Percentiles rank a stretch among this genome's conserved stretches.
Evolutionary conservation across 2,888 invertebrate genomes (phyloP).

Genomic region (Aphodius granarius): DNA sequence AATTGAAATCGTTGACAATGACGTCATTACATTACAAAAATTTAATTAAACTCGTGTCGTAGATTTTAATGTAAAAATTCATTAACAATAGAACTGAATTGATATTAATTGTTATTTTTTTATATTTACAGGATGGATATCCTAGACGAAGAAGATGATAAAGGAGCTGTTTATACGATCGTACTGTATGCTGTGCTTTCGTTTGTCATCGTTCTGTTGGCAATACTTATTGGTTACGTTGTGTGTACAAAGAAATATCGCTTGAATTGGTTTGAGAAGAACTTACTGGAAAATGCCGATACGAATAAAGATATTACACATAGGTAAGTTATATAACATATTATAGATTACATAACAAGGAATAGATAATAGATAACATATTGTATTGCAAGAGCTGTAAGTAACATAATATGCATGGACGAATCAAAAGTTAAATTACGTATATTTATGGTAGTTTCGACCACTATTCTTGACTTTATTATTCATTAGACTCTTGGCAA

Average conservation of each 20-base stretch:
- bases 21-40: too few species aligned
- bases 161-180: slow-evolving; percentile 40
- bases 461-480: too few species aligned
- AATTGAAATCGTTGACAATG: too few species aligned
- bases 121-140: slow-evolving; percentile 28
- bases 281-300: slow-evolving; percentile 58
- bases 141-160: slow-evolving; percentile 31
- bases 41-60: background rate
- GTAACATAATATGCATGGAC: too few species aligned
- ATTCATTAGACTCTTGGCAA: too few species aligned
- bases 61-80: too few species aligned
- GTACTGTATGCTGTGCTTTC: slow-evolving; percentile 55
- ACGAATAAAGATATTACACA: slow-evolving; percentile 50
- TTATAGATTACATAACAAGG: too few species aligned
- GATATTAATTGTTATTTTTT: background rate
- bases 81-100: too few species aligned
- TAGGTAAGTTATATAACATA: slow-evolving; percentile 42
- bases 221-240: slow-evolving; percentile 56
- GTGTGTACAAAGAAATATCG: slow-evolving; percentile 59
- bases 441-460: too few species aligned
- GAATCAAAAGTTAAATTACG: too few species aligned
- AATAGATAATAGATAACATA: too few species aligned
- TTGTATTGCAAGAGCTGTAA: too few species aligned
- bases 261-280: slow-evolving; percentile 64
- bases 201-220: slow-evolving; percentile 54